Evolutionary conservation across 2,797 vertebrate species (phyloP).

Genomic region (Gephyroberyx darwinii): DNA sequence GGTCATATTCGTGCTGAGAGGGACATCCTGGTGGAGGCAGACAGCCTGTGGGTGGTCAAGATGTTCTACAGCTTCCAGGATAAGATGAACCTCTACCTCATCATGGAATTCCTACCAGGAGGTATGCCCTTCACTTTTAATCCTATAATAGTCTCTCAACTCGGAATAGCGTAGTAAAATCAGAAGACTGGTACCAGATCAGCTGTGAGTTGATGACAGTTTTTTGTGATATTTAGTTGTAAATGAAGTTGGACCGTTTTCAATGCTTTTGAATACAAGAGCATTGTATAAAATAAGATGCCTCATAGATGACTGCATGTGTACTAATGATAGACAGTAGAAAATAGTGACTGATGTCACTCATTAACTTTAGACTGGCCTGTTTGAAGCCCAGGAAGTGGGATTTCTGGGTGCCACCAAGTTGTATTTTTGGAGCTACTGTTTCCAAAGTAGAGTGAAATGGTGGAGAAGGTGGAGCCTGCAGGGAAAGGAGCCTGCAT

Average conservation of each 20-base stretch:
- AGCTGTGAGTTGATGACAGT: neutral
- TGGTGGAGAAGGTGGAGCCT: too few relatives aligned
- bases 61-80: slow-evolving; percentile 99
- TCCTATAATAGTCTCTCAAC: neutral
- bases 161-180: neutral
- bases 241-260: too few relatives aligned
- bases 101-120: slow-evolving; percentile 99
- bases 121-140: slow-evolving; percentile 74
- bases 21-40: slow-evolving; percentile 97
- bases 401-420: too few relatives aligned
- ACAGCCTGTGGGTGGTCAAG: slow-evolving; percentile 98
- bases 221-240: too few relatives aligned
- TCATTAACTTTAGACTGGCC: too few relatives aligned
- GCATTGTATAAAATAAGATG: neutral
- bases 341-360: neutral
- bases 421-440: too few relatives aligned
- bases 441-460: too few relatives aligned
- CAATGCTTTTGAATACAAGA: neutral
- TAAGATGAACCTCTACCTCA: slow-evolving; percentile 99
- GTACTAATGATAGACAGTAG: neutral
- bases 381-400: too few relatives aligned
- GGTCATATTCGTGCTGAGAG: slow-evolving; percentile 97
- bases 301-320: neutral
- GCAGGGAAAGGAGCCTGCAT: too few relatives aligned
- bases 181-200: neutral